phyloP scores from a whole-genome alignment of 2,888 invertebrate species.

The Boloria selene region DNA sequence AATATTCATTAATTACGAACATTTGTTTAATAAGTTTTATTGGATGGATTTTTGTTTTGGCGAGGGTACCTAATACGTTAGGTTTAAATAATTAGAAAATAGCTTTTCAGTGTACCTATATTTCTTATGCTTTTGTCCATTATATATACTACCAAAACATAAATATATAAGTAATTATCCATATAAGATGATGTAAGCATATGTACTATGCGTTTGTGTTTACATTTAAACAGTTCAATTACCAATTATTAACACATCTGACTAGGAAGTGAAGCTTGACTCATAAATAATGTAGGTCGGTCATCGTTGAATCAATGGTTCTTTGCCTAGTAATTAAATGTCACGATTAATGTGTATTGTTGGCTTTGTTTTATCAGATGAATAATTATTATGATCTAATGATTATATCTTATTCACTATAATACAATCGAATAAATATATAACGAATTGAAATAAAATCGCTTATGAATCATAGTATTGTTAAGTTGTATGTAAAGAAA shows the following conservation, averaged over 20 bases:
- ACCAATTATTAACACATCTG: conserved; percentile 35
- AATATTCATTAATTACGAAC: too few relatives aligned
- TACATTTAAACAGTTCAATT: conserved; percentile 25
- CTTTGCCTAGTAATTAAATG: conserved; percentile 33
- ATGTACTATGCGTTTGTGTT: too few relatives aligned
- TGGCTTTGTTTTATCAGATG: conserved; percentile 24
- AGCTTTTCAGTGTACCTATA: too few relatives aligned
- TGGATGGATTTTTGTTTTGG: too few relatives aligned
- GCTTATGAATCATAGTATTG: not conserved
- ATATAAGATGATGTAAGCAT: too few relatives aligned
- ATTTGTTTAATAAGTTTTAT: too few relatives aligned
- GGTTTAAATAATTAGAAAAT: too few relatives aligned
- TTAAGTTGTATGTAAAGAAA: too few relatives aligned
- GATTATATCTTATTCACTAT: conserved; percentile 4
- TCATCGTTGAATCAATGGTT: conserved; percentile 45
- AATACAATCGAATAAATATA: not conserved
- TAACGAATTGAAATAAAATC: not conserved
- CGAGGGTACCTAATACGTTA: too few relatives aligned
- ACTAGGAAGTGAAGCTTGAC: conserved; percentile 32
- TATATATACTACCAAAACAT: too few relatives aligned
- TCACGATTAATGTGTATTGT: conserved; percentile 31
- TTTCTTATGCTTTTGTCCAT: too few relatives aligned
- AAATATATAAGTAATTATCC: too few relatives aligned
- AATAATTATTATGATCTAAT: conserved; percentile 26
- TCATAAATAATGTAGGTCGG: conserved; percentile 41